phyloP scores from a whole-genome alignment of 2,888 invertebrate genomes.

The Rugalucina vietnamica region DNA sequence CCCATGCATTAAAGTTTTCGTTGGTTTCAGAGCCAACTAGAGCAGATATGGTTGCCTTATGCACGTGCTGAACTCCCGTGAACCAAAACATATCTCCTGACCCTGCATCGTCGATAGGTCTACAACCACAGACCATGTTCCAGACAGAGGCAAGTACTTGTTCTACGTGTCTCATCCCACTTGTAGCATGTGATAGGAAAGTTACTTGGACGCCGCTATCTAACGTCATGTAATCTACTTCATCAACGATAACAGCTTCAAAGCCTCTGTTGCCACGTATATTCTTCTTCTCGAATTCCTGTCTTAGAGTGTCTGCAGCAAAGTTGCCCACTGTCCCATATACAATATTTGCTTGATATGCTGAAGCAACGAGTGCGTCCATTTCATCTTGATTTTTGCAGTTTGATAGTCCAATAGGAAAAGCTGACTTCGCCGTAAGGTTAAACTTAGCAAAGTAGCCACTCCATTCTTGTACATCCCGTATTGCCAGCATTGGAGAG shows the following conservation, averaged over 20 bases:
- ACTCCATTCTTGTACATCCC: slow-evolving; percentile 11
- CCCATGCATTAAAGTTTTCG: not conserved
- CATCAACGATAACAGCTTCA: slow-evolving; percentile 26
- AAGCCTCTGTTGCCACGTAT: slow-evolving; percentile 2
- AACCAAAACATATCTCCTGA: not conserved
- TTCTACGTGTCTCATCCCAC: slow-evolving; percentile 23
- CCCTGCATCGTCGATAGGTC: not conserved
- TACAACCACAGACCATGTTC: not conserved
- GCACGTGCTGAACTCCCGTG: not conserved
- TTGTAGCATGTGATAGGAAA: slow-evolving; percentile 12
- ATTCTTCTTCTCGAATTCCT: slow-evolving; percentile 15
- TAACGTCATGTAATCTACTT: slow-evolving; percentile 26
- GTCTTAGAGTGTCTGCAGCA: slow-evolving; percentile 23
- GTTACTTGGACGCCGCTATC: slow-evolving; percentile 30
- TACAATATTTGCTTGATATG: not conserved
- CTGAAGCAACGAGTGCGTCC: not conserved
- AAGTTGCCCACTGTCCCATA: slow-evolving; percentile 24
- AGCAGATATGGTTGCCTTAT: not conserved
- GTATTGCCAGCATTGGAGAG: not conserved
- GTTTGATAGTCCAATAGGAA: not conserved
- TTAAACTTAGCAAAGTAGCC: not conserved
- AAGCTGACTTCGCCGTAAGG: not conserved
- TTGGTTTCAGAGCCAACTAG: slow-evolving; percentile 1
- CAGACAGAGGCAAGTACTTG: slow-evolving; percentile 28
- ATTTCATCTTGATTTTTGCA: not conserved